Base-by-base conservation (phyloP, 2,888 invertebrate species). In the Lepetodrilus schrolli region DNA sequence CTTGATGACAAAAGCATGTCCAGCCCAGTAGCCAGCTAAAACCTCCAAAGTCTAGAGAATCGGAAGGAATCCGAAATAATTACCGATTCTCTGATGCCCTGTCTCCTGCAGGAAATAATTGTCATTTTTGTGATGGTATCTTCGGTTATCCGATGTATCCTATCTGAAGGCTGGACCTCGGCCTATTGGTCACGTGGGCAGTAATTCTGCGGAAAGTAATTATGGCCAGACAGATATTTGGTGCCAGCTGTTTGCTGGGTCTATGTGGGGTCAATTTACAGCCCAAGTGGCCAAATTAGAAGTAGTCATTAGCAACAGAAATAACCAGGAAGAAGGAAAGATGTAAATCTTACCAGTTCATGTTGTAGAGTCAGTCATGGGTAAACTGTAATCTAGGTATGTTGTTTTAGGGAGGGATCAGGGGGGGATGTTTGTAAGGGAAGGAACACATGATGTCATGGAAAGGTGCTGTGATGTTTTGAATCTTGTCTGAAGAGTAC, bases 231-330 rank as follows among this genome's bases (percentile, higher is more conserved):
- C 58, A 58, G 58, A 58, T 26, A 58, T 34, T 58, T 34, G 4
- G n/a, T 17, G 2, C 30, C 58, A 30, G 34, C 58, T 58, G 58
- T 3, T n/a, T 13, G 30, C 30, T 17, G 17, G 34, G 30, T 30
- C 58, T 34, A 58, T 58, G 30, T 58, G 58, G 58, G 58, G 26
- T 58, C 34, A 58, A 58, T 58, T 58, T 58, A n/a, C n/a, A 30
- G 34, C 34, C 34, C 34, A 58, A 58, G 34, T 58, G 58, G 34
- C 34, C 30, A 26, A 58, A 34, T 58, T 58, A 58, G 58, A 26
- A 58, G 26, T 30, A 58, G 3, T 34, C 30, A 58, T 58, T 17
- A 30, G 17, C 17, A 58, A n/a, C 17, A 58, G 58, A 13, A 30
- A 58, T 26, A 0, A 34, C 13, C 26, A 17, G 17, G 48, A 48